Percentiles rank a stretch among this genome's conserved stretches.
phyloP scores from a whole-genome alignment of 2,888 invertebrate species.

The Zonitis immaculata region DNA sequence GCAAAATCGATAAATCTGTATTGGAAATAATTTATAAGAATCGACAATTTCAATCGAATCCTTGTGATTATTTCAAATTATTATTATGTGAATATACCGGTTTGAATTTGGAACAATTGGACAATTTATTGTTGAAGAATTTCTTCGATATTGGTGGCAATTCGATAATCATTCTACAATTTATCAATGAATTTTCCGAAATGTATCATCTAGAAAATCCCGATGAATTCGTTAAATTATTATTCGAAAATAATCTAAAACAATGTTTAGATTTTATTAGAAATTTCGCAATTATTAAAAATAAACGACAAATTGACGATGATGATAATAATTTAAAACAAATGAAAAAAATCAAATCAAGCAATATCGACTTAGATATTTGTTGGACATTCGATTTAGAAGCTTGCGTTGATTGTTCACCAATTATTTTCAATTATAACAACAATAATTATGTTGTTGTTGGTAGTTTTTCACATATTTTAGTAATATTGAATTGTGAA shows the following conservation, averaged over 20 bases:
- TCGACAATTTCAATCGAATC: constrained; percentile 11
- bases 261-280: constrained; percentile 37
- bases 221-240: constrained; percentile 51
- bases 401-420: constrained; percentile 82
- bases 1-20: constrained; percentile 59
- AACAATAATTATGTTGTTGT: constrained; percentile 49
- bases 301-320: neutral
- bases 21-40: constrained; percentile 47
- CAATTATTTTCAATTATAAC: constrained; percentile 55
- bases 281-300: constrained; percentile 34
- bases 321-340: constrained; percentile 11
- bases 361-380: constrained; percentile 27
- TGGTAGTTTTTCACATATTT: constrained; percentile 71
- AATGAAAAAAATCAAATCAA: constrained; percentile 23
- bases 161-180: constrained; percentile 63
- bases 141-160: constrained; percentile 65
- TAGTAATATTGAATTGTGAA: constrained; percentile 56
- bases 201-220: constrained; percentile 48
- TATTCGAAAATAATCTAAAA: constrained; percentile 51
- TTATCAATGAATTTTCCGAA: constrained; percentile 56
- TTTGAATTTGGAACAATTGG: constrained; percentile 36
- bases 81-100: constrained; percentile 37
- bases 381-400: constrained; percentile 59
- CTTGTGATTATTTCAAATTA: constrained; percentile 31
- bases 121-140: constrained; percentile 39